These are phyloP conservation scores for Microplitis manilae DNA, from an alignment of 2,888 invertebrate species.

Conservation along the genomic window DNA sequence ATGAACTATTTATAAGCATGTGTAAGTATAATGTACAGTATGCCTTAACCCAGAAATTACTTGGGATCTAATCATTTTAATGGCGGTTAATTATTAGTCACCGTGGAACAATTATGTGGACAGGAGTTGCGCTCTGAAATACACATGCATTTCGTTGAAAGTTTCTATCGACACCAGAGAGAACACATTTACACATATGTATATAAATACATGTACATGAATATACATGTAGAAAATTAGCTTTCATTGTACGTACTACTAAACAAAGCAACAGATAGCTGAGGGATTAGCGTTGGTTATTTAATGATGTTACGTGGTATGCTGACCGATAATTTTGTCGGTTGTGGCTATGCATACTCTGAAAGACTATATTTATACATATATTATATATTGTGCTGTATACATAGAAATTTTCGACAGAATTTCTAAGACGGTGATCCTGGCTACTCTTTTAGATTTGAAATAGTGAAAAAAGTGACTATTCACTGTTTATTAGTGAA, in stretches of 20 bases:
- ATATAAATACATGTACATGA: no score
- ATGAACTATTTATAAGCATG: background rate
- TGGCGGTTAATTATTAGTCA: slow-evolving; percentile 61
- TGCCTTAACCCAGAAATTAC: slow-evolving; percentile 32
- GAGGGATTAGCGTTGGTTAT: slow-evolving; percentile 45
- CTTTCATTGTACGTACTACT: background rate
- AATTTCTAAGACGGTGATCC: no score
- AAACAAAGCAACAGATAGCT: slow-evolving; percentile 47
- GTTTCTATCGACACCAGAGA: slow-evolving; percentile 10
- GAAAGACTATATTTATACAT: no score
- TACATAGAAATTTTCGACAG: no score
- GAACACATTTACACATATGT: background rate
- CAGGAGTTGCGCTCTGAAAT: slow-evolving; percentile 36
- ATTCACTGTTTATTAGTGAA: no score
- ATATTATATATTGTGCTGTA: no score
- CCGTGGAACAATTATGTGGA: slow-evolving; percentile 59
- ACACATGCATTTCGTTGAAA: background rate
- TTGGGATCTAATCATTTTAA: slow-evolving; percentile 58
- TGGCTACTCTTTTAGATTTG: no score
- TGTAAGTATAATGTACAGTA: slow-evolving; percentile 21
- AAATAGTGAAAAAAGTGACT: no score
- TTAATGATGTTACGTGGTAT: slow-evolving; percentile 34
- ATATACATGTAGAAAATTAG: background rate
- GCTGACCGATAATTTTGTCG: slow-evolving; percentile 26
- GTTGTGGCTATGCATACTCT: background rate